Evolutionary conservation across 2,888 invertebrate species (phyloP).

Genomic region (Coelinius sp.): DNA sequence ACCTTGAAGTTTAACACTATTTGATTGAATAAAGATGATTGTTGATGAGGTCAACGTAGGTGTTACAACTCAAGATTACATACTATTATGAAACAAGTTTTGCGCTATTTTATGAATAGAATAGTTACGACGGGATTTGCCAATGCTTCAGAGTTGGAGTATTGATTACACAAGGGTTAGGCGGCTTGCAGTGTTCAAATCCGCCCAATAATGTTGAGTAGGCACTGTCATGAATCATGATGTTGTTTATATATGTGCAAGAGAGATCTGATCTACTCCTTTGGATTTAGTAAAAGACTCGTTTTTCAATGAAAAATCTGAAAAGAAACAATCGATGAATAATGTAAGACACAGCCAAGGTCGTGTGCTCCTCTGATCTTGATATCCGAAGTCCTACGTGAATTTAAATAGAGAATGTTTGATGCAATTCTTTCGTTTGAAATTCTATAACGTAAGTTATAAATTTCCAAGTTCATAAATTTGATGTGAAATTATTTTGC

Average conservation of each 20-base stretch:
- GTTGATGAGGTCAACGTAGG: constrained; percentile 35
- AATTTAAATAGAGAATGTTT: not conserved
- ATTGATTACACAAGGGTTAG: not conserved
- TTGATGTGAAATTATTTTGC: not conserved
- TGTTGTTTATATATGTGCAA: not conserved
- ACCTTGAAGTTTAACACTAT: not conserved
- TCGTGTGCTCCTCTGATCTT: constrained; percentile 27
- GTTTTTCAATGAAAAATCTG: not conserved
- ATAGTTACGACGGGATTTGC: not conserved
- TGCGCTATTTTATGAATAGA: constrained; percentile 20
- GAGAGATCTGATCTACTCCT: constrained; percentile 1
- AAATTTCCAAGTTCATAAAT: not conserved
- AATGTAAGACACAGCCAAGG: constrained; percentile 31
- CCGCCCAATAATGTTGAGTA: not conserved
- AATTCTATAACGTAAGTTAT: not conserved
- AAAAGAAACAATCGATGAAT: constrained; percentile 25
- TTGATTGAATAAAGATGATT: constrained; percentile 1
- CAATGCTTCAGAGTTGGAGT: not conserved
- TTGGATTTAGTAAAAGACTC: constrained; percentile 4
- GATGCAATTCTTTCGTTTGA: not conserved
- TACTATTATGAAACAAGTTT: constrained; percentile 28
- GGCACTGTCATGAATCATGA: not conserved
- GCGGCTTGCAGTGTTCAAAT: not conserved
- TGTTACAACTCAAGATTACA: constrained; percentile 12
- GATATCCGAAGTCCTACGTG: constrained; percentile 24